phyloP scores from a whole-genome alignment of 2,888 invertebrate species.

The Cephonodes hylas region DNA sequence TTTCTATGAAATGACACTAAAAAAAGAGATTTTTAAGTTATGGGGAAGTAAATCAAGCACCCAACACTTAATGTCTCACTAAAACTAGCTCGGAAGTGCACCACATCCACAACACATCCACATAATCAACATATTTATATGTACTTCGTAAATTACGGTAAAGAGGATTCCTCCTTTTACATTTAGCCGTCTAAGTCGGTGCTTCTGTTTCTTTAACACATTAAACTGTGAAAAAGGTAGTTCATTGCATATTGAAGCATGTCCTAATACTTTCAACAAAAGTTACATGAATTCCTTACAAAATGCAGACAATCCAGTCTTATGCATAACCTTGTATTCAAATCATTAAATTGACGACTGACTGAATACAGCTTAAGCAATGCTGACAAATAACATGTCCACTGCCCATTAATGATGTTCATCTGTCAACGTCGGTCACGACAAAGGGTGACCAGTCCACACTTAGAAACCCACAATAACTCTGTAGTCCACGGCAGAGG shows the following conservation, averaged over 20 bases:
- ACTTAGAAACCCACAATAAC: neutral
- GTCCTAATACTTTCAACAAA: neutral
- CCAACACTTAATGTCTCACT: neutral
- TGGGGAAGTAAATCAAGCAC: neutral
- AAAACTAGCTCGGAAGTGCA: neutral
- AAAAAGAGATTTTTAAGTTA: neutral
- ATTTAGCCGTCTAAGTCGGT: too few species aligned
- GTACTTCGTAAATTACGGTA: too few species aligned
- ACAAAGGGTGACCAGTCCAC: slow-evolving; percentile 40
- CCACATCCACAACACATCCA: too few species aligned
- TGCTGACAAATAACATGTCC: neutral
- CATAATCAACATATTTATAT: neutral
- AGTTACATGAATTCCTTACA: neutral
- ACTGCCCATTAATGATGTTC: slow-evolving; percentile 26
- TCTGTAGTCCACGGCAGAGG: too few species aligned
- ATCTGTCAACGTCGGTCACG: slow-evolving; percentile 47
- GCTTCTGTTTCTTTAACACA: too few species aligned
- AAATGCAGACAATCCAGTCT: neutral
- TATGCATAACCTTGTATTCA: neutral
- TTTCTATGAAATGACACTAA: neutral
- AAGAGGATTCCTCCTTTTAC: too few species aligned
- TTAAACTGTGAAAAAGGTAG: too few species aligned
- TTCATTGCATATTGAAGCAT: too few species aligned
- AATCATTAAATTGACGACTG: neutral
- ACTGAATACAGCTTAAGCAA: neutral